phyloP scores from a whole-genome alignment of 2,888 invertebrate species.

The Myopa testacea region DNA sequence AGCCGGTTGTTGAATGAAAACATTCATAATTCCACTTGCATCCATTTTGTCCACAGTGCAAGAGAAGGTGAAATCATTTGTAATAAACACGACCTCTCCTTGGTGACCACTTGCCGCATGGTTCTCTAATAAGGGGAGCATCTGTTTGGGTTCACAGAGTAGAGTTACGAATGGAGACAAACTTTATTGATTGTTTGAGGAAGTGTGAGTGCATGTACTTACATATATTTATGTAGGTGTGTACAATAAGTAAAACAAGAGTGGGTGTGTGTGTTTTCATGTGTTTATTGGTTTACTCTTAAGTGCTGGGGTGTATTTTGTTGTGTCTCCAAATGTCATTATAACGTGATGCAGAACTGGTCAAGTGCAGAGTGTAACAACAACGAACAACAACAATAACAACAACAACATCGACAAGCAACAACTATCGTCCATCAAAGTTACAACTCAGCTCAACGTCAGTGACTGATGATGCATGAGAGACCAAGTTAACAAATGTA shows the following conservation, averaged over 20 bases:
- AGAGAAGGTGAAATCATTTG: no score
- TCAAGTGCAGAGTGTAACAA: background rate
- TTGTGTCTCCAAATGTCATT: conserved; percentile 22
- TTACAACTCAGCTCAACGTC: background rate
- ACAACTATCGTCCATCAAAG: background rate
- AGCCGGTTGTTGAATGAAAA: no score
- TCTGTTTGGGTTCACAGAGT: no score
- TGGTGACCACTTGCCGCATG: no score
- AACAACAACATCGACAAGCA: background rate
- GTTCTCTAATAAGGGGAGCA: background rate
- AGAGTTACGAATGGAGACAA: background rate
- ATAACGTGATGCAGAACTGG: background rate
- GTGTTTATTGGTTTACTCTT: conserved; percentile 27
- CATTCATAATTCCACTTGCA: no score
- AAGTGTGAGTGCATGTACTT: background rate
- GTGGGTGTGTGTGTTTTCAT: background rate
- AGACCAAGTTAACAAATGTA: conserved; percentile 19
- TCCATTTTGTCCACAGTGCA: no score
- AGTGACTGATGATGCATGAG: conserved; percentile 31
- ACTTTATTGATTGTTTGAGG: background rate
- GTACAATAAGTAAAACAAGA: background rate
- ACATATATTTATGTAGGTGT: background rate
- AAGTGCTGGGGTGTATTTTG: conserved; percentile 10
- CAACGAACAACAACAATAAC: background rate
- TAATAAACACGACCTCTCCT: no score